A percentile compares a stretch with the other conserved stretches of the same genome.
Evolutionary conservation across 2,797 vertebrate genomes (phyloP).

Genomic region (Sebastiscus tertius): DNA sequence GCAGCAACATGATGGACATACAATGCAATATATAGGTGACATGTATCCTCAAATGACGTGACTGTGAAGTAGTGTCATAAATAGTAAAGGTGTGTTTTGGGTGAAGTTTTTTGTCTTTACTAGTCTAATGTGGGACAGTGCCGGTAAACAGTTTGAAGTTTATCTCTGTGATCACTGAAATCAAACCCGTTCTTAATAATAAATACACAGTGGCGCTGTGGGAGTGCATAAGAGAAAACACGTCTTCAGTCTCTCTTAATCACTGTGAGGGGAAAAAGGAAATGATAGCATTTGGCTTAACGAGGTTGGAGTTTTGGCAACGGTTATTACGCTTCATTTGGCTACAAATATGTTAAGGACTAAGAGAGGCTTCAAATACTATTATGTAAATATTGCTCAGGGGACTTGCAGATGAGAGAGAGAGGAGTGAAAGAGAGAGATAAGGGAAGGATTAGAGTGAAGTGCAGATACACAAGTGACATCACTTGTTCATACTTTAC

Average conservation of each 20-base stretch:
- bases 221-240: slow-evolving; percentile 5
- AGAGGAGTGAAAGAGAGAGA: slow-evolving; percentile 46
- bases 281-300: slow-evolving; percentile 41
- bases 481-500: slow-evolving; percentile 65
- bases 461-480: slow-evolving; percentile 63
- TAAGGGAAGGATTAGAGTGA: slow-evolving; percentile 63
- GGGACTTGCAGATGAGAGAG: slow-evolving; percentile 34
- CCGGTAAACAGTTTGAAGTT: slow-evolving; percentile 15
- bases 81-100: not conserved
- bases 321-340: slow-evolving; percentile 52
- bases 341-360: slow-evolving; percentile 52
- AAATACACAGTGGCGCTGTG: not conserved
- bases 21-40: not conserved
- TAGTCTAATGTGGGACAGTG: slow-evolving; percentile 2
- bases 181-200: slow-evolving; percentile 32
- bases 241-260: slow-evolving; percentile 33
- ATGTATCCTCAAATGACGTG: slow-evolving; percentile 18
- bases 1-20: slow-evolving; percentile 2
- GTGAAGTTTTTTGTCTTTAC: not conserved
- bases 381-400: slow-evolving; percentile 67
- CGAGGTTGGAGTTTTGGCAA: slow-evolving; percentile 27
- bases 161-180: slow-evolving; percentile 12
- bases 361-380: slow-evolving; percentile 42
- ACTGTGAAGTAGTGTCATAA: not conserved
- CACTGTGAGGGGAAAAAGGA: slow-evolving; percentile 25